Evolutionary conservation across 2,797 vertebrate genomes (phyloP).

Genomic region (Adelosebastes latens): DNA sequence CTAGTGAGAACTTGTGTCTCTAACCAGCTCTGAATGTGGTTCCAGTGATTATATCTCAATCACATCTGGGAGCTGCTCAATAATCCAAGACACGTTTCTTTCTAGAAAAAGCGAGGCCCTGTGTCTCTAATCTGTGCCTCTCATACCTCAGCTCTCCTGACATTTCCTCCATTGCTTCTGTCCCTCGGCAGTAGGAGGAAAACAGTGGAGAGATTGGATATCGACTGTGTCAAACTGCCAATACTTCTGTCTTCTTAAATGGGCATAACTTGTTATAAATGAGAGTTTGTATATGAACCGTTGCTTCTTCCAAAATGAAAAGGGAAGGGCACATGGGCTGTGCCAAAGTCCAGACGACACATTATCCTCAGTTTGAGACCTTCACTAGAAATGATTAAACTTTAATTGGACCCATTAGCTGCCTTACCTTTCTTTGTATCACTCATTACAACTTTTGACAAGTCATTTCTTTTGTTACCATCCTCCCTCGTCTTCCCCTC

Average conservation of each 20-base stretch:
- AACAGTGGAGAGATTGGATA: constrained; percentile 36
- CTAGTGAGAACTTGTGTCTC: background rate
- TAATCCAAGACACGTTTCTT: background rate
- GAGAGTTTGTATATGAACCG: background rate
- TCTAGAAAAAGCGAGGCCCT: background rate
- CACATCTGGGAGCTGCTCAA: constrained; percentile 13
- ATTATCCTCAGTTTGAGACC: constrained; percentile 21
- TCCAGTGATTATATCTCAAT: constrained; percentile 17
- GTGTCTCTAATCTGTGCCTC: background rate
- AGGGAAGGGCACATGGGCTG: background rate
- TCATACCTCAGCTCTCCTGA: constrained; percentile 17
- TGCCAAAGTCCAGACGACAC: constrained; percentile 14
- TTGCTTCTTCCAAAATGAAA: constrained; percentile 3
- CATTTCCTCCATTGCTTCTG: background rate
- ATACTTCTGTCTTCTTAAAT: constrained; percentile 8
- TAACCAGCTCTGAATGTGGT: background rate
- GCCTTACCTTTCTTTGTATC: background rate
- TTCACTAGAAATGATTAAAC: constrained; percentile 20
- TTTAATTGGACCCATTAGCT: constrained; percentile 38
- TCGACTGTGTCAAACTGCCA: constrained; percentile 14
- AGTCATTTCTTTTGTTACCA: constrained; percentile 2
- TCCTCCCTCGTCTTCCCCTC: background rate
- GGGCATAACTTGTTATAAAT: background rate
- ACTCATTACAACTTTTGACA: constrained; percentile 15
- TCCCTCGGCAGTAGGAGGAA: constrained; percentile 23